Base-by-base conservation (phyloP, 2,888 invertebrate species). In the Saturnia japonica region DNA sequence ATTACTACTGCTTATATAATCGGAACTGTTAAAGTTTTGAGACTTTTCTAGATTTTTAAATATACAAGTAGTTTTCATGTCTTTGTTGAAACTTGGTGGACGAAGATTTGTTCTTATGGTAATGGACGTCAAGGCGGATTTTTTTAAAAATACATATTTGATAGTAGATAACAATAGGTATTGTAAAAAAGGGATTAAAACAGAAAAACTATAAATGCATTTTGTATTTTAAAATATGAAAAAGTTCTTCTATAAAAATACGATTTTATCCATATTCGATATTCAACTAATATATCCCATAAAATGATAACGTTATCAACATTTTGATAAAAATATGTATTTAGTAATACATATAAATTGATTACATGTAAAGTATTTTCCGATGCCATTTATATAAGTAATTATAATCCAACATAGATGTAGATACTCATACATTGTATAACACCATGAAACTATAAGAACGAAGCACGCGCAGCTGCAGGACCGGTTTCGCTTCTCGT, bases 381-480 rank as follows among this genome's bases (percentile, higher is more conserved):
- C 34, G 34, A 45, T 60, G 12, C 28, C 45, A 25, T 68, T 34
- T 67, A 25, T 51, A 16, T 69, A 34, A 34, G 67, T 19, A 68
- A 67, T 42, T 4, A 69, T 19, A 68, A 67, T 42, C 9, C 42
- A 67, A 51, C 28, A 70, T 70, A 70, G 66, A 70, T 69, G 64
- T 54, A n/a, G n/a, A n/a, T n/a, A n/a, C n/a, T n/a, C n/a, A n/a
- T n/a, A 22, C 22, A 66, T 66, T 51, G 66, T 66, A 34, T 28
- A 43, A 70, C 66, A 74, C 70, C 68, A 74, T 75, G 75, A 69
- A 74, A 75, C 76, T 75, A 80, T 80, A 77, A 78, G 77, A 78
- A 73, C 76, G 70, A 82, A 82, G 89, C 89, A 86, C 88, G 89
- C 89, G 93, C 93, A 93, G 93, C 93, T 93, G 92, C 91, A 84